phyloP scores from a whole-genome alignment of 2,888 invertebrate species.

The Drosophila anomelani region DNA sequence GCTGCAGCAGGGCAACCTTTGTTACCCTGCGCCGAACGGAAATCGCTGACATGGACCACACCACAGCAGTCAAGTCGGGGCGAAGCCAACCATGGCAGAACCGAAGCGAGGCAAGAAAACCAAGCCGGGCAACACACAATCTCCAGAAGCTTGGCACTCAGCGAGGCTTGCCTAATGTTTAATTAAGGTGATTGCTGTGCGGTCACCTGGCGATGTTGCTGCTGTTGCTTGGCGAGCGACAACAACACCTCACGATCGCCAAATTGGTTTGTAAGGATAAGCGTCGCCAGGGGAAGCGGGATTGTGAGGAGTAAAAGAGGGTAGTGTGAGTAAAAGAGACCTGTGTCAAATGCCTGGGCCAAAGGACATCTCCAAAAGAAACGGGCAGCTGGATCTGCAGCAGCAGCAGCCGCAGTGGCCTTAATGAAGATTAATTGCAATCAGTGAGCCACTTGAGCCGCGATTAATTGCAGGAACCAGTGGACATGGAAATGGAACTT shows the following conservation, averaged over 20 bases:
- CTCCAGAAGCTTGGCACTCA: slow-evolving; percentile 57
- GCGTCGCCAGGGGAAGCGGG: slow-evolving; percentile 25
- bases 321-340: slow-evolving; percentile 19
- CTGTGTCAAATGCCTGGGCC: slow-evolving; percentile 75
- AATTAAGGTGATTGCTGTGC: slow-evolving; percentile 81
- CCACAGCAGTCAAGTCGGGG: slow-evolving; percentile 53
- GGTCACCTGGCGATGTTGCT: slow-evolving; percentile 68
- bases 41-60: slow-evolving; percentile 83
- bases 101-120: slow-evolving; percentile 29
- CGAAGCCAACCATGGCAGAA: slow-evolving; percentile 13
- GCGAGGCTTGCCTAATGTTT: slow-evolving; percentile 80
- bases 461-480: slow-evolving; percentile 81
- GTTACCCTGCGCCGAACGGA: slow-evolving; percentile 79
- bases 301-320: background rate
- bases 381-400: slow-evolving; percentile 15
- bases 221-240: slow-evolving; percentile 49
- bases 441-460: slow-evolving; percentile 82
- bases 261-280: slow-evolving; percentile 80
- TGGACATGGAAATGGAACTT: slow-evolving; percentile 61
- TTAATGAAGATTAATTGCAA: slow-evolving; percentile 85
- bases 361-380: slow-evolving; percentile 61
- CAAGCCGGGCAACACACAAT: slow-evolving; percentile 43
- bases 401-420: slow-evolving; percentile 28
- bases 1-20: slow-evolving; percentile 68
- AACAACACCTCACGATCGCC: slow-evolving; percentile 77